phyloP scores from a whole-genome alignment of 2,888 invertebrate species.

The Bimastos eiseni region DNA sequence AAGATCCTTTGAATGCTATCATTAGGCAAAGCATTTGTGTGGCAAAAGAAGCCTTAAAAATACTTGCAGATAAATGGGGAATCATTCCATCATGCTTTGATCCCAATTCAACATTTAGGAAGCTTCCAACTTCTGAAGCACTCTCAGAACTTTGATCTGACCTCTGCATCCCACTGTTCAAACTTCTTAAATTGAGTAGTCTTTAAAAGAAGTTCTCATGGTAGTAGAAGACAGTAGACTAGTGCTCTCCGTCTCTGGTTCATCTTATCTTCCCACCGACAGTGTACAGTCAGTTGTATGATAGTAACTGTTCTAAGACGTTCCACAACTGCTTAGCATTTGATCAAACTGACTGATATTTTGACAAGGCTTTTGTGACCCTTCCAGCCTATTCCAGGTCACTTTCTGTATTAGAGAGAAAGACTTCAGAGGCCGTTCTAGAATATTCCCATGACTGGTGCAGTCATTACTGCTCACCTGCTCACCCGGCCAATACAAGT shows the following conservation, averaged over 20 bases:
- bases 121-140: not conserved
- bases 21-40: not conserved
- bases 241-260: no score
- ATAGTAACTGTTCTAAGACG: not conserved
- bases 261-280: no score
- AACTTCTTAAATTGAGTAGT: not conserved
- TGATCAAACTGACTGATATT: not conserved
- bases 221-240: no score
- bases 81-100: not conserved
- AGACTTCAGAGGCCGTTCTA: no score
- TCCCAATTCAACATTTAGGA: not conserved
- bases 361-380: not conserved
- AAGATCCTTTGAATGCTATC: not conserved
- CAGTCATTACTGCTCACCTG: not conserved
- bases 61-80: not conserved
- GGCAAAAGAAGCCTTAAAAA: not conserved
- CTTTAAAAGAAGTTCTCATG: not conserved
- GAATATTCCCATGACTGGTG: not conserved
- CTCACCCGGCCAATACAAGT: not conserved
- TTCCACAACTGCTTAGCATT: not conserved
- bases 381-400: not conserved
- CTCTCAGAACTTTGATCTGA: not conserved
- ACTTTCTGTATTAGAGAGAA: not conserved
- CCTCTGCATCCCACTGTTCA: not conserved
- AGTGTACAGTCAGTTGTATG: no score